Conservation (phyloP, 2,797 vertebrate genomes). For the Sphenodon punctatus region DNA sequence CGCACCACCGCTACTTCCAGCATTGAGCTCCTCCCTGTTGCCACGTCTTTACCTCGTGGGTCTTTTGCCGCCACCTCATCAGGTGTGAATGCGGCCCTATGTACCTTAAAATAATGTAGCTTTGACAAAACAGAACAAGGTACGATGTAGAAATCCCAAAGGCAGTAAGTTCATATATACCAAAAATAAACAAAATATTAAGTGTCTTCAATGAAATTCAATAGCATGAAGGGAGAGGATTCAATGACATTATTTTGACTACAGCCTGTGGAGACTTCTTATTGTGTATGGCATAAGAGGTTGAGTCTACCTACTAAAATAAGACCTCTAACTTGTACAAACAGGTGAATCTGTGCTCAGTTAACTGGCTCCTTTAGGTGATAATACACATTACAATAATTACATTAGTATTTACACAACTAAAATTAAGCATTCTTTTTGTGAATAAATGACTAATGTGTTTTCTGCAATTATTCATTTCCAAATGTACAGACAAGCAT, state of each 20-base stretch:
- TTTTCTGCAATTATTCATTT: too few species aligned
- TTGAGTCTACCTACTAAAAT: background rate
- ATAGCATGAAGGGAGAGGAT: background rate
- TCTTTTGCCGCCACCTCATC: too few species aligned
- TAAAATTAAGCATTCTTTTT: background rate
- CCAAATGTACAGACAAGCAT: too few species aligned
- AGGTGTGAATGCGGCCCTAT: too few species aligned
- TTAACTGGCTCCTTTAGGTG: background rate
- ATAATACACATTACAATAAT: background rate
- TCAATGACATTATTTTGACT: background rate
- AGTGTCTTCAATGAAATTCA: background rate
- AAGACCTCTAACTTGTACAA: background rate
- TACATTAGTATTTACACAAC: background rate
- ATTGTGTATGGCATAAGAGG: background rate
- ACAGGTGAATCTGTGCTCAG: background rate
- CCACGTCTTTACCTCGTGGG: too few species aligned
- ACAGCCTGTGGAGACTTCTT: background rate
- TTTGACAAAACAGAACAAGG: too few species aligned
- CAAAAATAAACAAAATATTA: background rate
- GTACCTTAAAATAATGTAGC: too few species aligned
- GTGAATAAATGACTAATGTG: too few species aligned
- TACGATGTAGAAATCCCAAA: background rate
- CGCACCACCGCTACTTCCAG: too few species aligned
- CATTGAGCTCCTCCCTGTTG: too few species aligned
- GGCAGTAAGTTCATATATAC: background rate